These are phyloP conservation scores for Propithecus coquereli DNA, from an alignment of 2,113 vertebrate genomes.

Conservation along the genomic window DNA sequence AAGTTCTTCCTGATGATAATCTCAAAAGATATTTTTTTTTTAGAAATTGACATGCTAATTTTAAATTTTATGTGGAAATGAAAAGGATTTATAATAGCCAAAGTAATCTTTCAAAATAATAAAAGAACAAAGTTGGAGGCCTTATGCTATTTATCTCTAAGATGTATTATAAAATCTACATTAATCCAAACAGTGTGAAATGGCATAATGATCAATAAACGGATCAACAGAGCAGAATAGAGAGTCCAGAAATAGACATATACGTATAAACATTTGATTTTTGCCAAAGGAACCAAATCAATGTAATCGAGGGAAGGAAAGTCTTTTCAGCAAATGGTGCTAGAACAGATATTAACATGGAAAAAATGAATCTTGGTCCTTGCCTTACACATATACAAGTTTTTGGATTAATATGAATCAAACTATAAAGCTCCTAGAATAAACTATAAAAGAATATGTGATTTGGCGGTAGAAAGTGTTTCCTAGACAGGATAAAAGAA, in stretches of 20 bases:
- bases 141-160: neutral
- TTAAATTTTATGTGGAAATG: conserved; percentile 30
- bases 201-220: neutral
- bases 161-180: neutral
- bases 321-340: neutral
- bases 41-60: neutral
- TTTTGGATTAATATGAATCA: neutral
- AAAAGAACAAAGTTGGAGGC: neutral
- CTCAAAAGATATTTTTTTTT: neutral
- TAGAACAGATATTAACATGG: neutral
- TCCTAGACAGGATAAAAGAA: neutral
- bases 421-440: neutral
- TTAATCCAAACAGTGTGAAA: neutral
- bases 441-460: neutral
- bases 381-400: neutral
- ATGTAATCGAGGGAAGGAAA: neutral
- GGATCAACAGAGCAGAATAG: neutral
- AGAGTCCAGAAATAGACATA: neutral
- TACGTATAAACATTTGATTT: neutral
- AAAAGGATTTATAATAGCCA: neutral
- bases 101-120: neutral
- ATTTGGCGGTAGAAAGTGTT: neutral
- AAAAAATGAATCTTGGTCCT: neutral
- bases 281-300: neutral
- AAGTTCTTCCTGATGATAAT: neutral